Evolutionary conservation across 1,140 invertebrate genomes (phyloP).

Genomic region (Eubasilissa regina): DNA sequence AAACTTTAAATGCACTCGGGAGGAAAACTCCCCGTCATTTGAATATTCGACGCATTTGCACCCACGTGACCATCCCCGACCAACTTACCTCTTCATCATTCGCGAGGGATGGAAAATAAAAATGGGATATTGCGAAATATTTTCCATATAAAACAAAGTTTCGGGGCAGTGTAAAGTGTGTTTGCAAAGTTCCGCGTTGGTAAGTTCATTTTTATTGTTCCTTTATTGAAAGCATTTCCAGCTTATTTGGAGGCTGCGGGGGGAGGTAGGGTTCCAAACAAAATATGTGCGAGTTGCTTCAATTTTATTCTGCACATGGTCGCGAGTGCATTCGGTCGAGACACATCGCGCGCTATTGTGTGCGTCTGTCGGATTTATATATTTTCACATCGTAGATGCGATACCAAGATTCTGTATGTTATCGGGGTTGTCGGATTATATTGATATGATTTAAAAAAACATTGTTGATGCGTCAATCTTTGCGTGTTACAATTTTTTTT

Average conservation of each 20-base stretch:
- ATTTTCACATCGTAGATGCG: too few relatives aligned
- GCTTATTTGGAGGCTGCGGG: slow-evolving; percentile 22
- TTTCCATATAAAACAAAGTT: slow-evolving; percentile 41
- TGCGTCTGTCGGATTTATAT: too few relatives aligned
- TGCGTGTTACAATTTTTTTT: too few relatives aligned
- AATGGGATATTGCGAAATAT: slow-evolving; percentile 26
- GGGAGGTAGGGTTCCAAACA: not conserved
- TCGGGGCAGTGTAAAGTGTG: slow-evolving; percentile 32
- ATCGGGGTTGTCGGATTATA: too few relatives aligned
- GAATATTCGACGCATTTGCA: not conserved
- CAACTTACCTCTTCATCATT: slow-evolving; percentile 2
- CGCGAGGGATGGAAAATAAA: slow-evolving; percentile 5
- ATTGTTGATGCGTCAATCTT: too few relatives aligned
- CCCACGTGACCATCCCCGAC: not conserved
- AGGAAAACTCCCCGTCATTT: slow-evolving; percentile 11
- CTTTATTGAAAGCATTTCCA: slow-evolving; percentile 22
- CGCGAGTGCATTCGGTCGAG: too few relatives aligned
- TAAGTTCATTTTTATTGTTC: slow-evolving; percentile 40
- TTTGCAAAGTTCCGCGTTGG: slow-evolving; percentile 14
- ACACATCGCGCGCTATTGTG: too few relatives aligned
- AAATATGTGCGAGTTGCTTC: slow-evolving; percentile 1
- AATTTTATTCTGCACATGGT: not conserved
- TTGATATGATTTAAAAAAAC: too few relatives aligned
- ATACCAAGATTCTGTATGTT: too few relatives aligned
- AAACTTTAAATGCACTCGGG: not conserved